A percentile compares a stretch with the other conserved stretches of the same genome.
Conservation (phyloP, 2,113 vertebrate genomes). For the Oxyura jamaicensis region DNA sequence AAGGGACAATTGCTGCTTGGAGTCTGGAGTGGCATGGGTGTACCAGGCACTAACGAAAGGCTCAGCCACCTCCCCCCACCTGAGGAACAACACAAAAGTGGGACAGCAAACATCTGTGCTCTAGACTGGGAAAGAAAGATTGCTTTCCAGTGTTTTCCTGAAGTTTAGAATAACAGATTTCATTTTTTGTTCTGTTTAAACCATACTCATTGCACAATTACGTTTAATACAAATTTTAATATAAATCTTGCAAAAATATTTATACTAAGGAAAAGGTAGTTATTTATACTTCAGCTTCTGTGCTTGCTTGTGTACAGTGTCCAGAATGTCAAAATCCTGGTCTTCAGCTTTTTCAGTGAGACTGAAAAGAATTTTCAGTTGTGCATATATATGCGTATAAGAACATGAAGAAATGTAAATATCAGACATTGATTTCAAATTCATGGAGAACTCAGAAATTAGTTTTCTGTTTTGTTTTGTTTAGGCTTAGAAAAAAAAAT, state of each 20-base stretch:
- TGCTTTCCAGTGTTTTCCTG: background rate
- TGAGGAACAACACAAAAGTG: background rate
- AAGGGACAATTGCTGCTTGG: rapidly evolving
- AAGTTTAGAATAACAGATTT: background rate
- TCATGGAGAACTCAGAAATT: background rate
- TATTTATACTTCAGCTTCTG: background rate
- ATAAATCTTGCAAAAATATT: background rate
- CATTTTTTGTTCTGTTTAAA: background rate
- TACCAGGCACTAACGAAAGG: background rate
- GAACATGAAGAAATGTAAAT: background rate
- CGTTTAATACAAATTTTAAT: rapidly evolving
- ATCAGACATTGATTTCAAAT: background rate
- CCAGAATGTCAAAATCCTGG: background rate
- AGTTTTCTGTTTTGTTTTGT: background rate
- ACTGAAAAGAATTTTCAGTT: background rate
- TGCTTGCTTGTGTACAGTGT: background rate
- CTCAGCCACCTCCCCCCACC: background rate
- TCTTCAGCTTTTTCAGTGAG: background rate
- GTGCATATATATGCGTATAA: background rate
- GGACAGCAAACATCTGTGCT: background rate
- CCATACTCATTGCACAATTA: background rate
- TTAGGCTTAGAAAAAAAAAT: background rate
- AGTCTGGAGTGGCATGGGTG: rapidly evolving
- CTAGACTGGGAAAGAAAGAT: background rate
- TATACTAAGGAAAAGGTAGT: background rate